Base-by-base conservation (phyloP, 2,888 invertebrate species). In the Drosophila longiperda region DNA sequence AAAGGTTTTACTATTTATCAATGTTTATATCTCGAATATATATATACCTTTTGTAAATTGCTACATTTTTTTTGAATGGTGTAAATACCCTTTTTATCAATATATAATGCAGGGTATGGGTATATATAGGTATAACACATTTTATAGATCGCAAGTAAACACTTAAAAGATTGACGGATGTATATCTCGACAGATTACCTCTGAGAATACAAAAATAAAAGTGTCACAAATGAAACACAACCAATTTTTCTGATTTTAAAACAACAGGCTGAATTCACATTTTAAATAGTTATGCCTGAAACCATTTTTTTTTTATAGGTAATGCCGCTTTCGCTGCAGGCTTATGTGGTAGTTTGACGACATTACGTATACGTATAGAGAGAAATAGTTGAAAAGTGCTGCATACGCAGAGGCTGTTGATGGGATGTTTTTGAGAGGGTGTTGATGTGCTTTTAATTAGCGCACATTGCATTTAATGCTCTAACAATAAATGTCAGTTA, bases 391-490 rank as follows among this genome's bases (percentile, higher is more conserved):
- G 11, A 53, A 63, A 66, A 64, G 48, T 66, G 63, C 34, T 74
- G 66, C 62, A 65, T 63, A 61, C 45, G 53, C 70, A 52, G 48
- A 62, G 62, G 59, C 42, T 40, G 23, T 17, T n/a, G n/a, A n/a
- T n/a, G n/a, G n/a, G n/a, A n/a, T n/a, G n/a, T n/a, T n/a, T n/a
- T n/a, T n/a, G n/a, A n/a, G n/a, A n/a, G 23, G 32, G 50, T 33
- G 65, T 49, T 54, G 42, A 74, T 72, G 59, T 38, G 67, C 65
- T 61, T 73, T 70, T 74, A 73, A 74, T 74, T 74, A 66, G 75
- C 36, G 20, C 40, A 64, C 29, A 54, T 32, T 38, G 61, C 50
- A 61, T 64, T 61, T 71, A 61, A 74, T 61, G 60, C 40, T 52
- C 8, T 33, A 42, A 53, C 61, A 63, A 71, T 66, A 58, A 17